phyloP scores from a whole-genome alignment of 2,797 vertebrate species.

The Catharus ustulatus region DNA sequence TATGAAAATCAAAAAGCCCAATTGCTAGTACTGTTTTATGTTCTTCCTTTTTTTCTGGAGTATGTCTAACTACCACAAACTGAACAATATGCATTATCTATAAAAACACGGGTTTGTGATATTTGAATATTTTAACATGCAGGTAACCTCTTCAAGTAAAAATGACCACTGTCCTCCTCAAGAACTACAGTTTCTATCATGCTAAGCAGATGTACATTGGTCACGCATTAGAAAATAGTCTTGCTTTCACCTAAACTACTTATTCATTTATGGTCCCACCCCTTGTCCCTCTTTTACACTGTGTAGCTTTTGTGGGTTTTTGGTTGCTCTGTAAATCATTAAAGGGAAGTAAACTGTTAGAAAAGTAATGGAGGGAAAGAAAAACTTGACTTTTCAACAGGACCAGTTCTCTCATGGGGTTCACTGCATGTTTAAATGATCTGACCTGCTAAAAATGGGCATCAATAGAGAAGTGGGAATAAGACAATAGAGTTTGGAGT shows the following conservation, averaged over 20 bases:
- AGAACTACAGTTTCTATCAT: neutral
- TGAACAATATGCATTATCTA: neutral
- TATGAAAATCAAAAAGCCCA: neutral
- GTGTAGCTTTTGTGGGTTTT: neutral
- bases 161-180: neutral
- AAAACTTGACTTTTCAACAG: neutral
- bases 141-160: neutral
- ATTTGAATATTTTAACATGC: neutral
- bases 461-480: neutral
- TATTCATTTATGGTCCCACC: neutral
- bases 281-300: neutral
- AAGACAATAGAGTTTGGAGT: neutral
- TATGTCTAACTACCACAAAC: neutral
- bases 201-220: neutral
- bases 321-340: neutral
- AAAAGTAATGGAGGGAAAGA: neutral
- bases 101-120: neutral
- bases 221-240: neutral
- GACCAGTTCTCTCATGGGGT: neutral
- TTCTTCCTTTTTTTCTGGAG: neutral
- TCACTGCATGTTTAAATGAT: neutral
- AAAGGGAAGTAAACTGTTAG: neutral
- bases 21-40: neutral
- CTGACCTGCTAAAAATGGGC: neutral
- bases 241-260: neutral